Conservation (phyloP, 2,797 vertebrate species). For the Spinus olivaceus region DNA sequence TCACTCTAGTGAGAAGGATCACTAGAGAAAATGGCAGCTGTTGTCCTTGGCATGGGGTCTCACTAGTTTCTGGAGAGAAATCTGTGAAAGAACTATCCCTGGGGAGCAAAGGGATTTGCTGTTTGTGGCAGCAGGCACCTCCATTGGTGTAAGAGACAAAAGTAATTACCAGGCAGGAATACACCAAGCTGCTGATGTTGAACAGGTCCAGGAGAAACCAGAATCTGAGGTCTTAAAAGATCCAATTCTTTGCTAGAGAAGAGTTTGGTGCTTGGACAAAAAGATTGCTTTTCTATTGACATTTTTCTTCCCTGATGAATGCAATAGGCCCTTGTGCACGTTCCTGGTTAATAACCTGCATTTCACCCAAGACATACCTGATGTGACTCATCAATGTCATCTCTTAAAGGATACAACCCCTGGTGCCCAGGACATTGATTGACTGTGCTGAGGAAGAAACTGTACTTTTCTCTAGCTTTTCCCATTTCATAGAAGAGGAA, state of each 20-base stretch:
- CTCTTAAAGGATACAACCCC: neutral
- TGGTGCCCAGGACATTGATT: neutral
- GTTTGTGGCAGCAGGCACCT: neutral
- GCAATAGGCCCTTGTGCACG: neutral
- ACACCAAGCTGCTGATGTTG: neutral
- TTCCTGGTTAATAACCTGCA: neutral
- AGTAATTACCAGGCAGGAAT: neutral
- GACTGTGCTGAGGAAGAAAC: neutral
- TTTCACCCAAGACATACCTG: neutral
- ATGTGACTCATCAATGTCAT: neutral
- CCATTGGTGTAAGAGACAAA: neutral
- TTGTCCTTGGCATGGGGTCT: neutral
- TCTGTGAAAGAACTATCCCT: neutral
- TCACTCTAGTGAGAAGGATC: neutral
- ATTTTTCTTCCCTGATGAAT: neutral
- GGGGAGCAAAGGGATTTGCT: neutral
- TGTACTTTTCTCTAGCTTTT: neutral
- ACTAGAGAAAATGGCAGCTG: neutral
- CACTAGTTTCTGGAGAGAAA: neutral
- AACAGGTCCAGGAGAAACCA: neutral
- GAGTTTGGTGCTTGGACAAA: neutral
- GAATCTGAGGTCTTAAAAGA: neutral
- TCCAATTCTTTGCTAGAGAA: neutral
- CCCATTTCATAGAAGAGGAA: neutral
- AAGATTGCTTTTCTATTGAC: neutral